Evolutionary conservation across 2,113 vertebrate species (phyloP).

Genomic region (Notothenia rossii): DNA sequence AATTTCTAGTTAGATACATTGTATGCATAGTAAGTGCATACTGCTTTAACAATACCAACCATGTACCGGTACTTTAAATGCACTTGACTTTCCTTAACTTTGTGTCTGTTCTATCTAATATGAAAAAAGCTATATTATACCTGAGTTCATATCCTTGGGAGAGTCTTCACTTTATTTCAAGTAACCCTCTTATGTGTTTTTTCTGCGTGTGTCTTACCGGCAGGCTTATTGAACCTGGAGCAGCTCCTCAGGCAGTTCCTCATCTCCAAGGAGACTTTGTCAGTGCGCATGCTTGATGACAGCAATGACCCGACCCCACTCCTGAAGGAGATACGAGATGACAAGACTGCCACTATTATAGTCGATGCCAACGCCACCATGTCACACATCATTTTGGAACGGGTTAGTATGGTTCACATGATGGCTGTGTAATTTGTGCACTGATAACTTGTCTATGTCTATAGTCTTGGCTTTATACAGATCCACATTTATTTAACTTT

Average conservation of each 20-base stretch:
- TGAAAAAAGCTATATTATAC: conserved; percentile 7
- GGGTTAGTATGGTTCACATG: conserved; percentile 84
- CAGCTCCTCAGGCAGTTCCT: conserved; percentile 97
- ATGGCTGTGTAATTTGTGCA: neutral
- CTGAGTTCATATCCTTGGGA: neutral
- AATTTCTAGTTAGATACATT: neutral
- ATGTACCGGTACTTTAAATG: neutral
- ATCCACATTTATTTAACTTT: conserved; percentile 24
- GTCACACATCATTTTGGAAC: conserved; percentile 95
- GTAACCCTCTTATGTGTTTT: conserved; percentile 16
- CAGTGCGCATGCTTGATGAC: conserved; percentile 96
- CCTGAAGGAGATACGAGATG: conserved; percentile 96
- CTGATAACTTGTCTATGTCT: neutral
- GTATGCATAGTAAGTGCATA: neutral
- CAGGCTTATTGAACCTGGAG: conserved; percentile 98
- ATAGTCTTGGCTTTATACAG: neutral
- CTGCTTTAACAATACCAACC: neutral
- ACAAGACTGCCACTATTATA: conserved; percentile 98
- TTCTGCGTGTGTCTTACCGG: conserved; percentile 37
- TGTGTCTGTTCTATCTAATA: conserved; percentile 27
- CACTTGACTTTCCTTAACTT: conserved; percentile 31
- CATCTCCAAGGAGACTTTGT: conserved; percentile 98
- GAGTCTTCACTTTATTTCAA: conserved; percentile 32
- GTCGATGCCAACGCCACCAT: conserved; percentile 97
- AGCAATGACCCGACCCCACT: conserved; percentile 95